Conservation (phyloP, 1,140 invertebrate genomes). For the Papilio aristodemus region DNA sequence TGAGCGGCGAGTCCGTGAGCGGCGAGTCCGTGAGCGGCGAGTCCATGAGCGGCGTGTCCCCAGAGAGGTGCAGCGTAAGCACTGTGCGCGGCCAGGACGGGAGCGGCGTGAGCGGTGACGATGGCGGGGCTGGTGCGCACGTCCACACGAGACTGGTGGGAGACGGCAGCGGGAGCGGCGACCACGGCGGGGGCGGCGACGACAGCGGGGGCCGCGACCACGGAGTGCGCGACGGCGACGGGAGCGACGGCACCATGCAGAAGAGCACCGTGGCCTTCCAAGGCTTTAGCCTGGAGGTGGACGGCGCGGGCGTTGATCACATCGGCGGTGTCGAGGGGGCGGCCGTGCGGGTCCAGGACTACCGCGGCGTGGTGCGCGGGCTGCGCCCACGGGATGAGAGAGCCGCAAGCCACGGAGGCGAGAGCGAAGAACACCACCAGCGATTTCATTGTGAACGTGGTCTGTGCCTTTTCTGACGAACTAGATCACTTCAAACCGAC, state of each 20-base stretch:
- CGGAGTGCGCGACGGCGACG: conserved; percentile 36
- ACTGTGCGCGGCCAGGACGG: conserved; percentile 40
- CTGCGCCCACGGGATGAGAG: conserved; percentile 60
- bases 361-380: conserved; percentile 63
- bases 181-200: too few relatives aligned
- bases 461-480: conserved; percentile 63
- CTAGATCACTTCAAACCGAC: conserved; percentile 68
- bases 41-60: conserved; percentile 39
- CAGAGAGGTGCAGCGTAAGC: conserved; percentile 38
- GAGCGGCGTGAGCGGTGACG: conserved; percentile 41
- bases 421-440: conserved; percentile 42
- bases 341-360: conserved; percentile 67
- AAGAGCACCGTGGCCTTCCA: conserved; percentile 49
- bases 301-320: conserved; percentile 69
- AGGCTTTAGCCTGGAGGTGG: conserved; percentile 62
- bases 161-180: conserved; percentile 55
- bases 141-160: conserved; percentile 64
- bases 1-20: conserved; percentile 46
- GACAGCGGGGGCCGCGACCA: conserved; percentile 41
- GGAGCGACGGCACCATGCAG: conserved; percentile 40
- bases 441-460: conserved; percentile 76
- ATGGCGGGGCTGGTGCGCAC: conserved; percentile 57
- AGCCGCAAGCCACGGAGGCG: conserved; percentile 52
- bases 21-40: conserved; percentile 45
- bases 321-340: conserved; percentile 65